Base-by-base conservation (phyloP, 2,113 vertebrate genomes). In the Acrocephalus arundinaceus region DNA sequence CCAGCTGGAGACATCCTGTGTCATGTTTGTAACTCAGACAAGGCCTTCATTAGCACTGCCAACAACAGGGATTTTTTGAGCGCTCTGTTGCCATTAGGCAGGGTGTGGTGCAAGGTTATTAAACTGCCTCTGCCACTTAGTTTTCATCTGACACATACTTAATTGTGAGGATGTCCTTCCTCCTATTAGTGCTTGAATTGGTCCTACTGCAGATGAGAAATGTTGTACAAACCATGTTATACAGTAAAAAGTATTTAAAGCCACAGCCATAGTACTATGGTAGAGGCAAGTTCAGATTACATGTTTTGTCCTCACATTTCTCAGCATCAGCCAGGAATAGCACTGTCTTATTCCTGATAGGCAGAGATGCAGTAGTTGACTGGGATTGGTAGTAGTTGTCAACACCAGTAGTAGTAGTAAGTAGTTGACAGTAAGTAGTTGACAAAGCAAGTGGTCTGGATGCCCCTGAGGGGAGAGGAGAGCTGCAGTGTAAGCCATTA, bases 91-190 rank as follows among this genome's bases (percentile, higher is more conserved):
- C 84, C 94, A 49, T 61, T 35, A 49, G 71, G 66, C 16, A 62
- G 85, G 95, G 89, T 73, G 90, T 92, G 94, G 93, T 68, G 17
- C 15, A 31, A 33, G 27, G 82, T 82, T 79, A 84, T 76, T 90
- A 95, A 89, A 52, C 33, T 86, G 54, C 58, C 73, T 70, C 72
- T 80, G 13, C 54, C 39, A 73, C 61, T 90, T 94, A 93, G 65
- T 83, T 80, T 75, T 90, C 79, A 59, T 77, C 91, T 97, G 97
- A 97, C 89, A 82, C 94, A 96, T 66, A 49, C 74, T 84, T 97
- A 95, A 89, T 94, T 88, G 85, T 48, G 39, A 94, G 96, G 97
- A 97, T 95, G 46, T 93, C 76, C 93, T 97, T 97, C 97, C 95
- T 96, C 67, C 83, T 59, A 73, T 15, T 90, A 54, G 30, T 19